Evolutionary conservation across 1,140 invertebrate species (phyloP).

Genomic region (Melanaphis sacchari): DNA sequence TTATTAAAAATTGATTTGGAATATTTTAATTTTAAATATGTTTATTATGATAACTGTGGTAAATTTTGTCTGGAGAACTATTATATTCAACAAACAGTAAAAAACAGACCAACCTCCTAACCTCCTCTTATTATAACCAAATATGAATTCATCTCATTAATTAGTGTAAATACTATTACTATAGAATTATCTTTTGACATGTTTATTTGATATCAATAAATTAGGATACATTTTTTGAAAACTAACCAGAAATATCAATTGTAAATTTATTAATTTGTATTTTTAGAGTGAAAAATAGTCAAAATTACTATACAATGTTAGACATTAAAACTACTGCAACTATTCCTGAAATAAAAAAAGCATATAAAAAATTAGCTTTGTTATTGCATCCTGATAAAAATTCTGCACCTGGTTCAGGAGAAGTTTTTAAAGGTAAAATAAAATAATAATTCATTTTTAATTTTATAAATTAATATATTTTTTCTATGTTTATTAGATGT

Average conservation of each 20-base stretch:
- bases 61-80: too few species aligned
- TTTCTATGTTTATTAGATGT: background rate
- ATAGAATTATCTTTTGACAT: too few species aligned
- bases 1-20: too few species aligned
- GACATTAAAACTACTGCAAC: slow-evolving; percentile 88
- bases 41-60: too few species aligned
- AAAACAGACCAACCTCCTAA: too few species aligned
- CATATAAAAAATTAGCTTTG: slow-evolving; percentile 94
- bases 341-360: slow-evolving; percentile 94
- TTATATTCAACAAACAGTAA: too few species aligned
- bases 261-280: slow-evolving; percentile 28
- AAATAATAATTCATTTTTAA: background rate
- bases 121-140: too few species aligned
- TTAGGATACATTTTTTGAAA: too few species aligned
- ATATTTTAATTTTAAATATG: too few species aligned
- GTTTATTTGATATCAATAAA: background rate
- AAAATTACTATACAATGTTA: slow-evolving; percentile 98
- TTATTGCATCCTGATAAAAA: slow-evolving; percentile 99
- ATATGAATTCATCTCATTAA: too few species aligned
- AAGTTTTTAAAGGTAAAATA: slow-evolving; percentile 92
- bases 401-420: slow-evolving; percentile 93
- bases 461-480: background rate
- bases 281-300: slow-evolving; percentile 79
- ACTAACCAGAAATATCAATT: background rate
- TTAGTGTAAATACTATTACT: too few species aligned